Evolutionary conservation across 2,888 invertebrate genomes (phyloP).

Genomic region (Cosmia pyralina): DNA sequence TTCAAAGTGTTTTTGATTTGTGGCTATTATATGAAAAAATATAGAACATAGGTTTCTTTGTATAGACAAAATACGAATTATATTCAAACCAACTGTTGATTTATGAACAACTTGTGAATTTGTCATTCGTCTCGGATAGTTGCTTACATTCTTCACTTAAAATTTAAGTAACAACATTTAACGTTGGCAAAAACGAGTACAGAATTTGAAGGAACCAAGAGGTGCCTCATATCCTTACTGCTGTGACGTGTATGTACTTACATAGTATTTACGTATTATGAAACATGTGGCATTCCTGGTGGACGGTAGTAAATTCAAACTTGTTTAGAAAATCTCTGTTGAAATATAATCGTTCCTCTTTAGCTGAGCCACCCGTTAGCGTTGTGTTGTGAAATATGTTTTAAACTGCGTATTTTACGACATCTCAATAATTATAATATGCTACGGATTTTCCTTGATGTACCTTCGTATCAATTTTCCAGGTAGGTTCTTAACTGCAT

Average conservation of each 20-base stretch:
- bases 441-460: neutral
- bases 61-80: too few relatives aligned
- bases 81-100: too few relatives aligned
- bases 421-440: neutral
- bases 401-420: constrained; percentile 10
- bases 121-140: constrained; percentile 5
- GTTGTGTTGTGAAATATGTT: constrained; percentile 27
- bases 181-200: constrained; percentile 11
- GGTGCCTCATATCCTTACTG: constrained; percentile 16
- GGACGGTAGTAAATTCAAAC: constrained; percentile 40
- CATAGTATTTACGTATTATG: constrained; percentile 34
- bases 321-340: constrained; percentile 49
- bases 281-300: constrained; percentile 37
- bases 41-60: too few relatives aligned
- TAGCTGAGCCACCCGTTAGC: constrained; percentile 1
- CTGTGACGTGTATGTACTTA: neutral
- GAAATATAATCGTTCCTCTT: constrained; percentile 36
- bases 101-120: neutral
- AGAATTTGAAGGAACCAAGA: constrained; percentile 17
- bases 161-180: neutral
- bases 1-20: neutral
- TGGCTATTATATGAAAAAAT: neutral
- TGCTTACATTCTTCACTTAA: constrained; percentile 11
- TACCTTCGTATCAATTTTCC: neutral
- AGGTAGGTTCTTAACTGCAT: neutral